Percentiles rank a stretch among this genome's conserved stretches.
Conservation (phyloP, 1,140 invertebrate genomes). For the Antheraea pernyi region DNA sequence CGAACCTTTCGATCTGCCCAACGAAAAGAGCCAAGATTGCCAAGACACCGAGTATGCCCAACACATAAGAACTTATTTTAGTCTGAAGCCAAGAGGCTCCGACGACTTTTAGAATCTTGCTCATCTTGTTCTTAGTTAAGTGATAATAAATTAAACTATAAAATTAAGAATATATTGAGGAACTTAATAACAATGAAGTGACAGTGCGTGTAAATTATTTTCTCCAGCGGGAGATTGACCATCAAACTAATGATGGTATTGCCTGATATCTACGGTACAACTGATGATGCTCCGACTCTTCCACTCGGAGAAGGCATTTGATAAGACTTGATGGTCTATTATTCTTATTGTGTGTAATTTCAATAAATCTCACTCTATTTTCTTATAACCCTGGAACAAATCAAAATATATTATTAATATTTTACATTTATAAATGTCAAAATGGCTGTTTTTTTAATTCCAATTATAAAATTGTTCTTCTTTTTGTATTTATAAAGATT, state of each 20-base stretch:
- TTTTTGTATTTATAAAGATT: no score
- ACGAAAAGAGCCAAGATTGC: constrained; percentile 84
- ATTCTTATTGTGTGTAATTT: constrained; percentile 35
- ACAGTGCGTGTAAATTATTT: constrained; percentile 71
- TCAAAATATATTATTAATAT: background rate
- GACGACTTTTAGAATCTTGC: constrained; percentile 86
- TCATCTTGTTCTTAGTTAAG: constrained; percentile 51
- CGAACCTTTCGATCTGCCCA: constrained; percentile 83
- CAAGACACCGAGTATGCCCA: constrained; percentile 82
- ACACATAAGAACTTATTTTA: constrained; percentile 85
- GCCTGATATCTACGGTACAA: constrained; percentile 43
- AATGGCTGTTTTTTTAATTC: no score
- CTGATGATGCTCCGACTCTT: constrained; percentile 35
- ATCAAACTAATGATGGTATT: constrained; percentile 58
- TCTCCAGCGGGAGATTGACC: constrained; percentile 65
- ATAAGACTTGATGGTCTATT: constrained; percentile 26
- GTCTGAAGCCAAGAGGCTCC: constrained; percentile 89
- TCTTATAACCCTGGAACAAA: constrained; percentile 66
- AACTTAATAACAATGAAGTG: constrained; percentile 79
- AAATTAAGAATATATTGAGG: constrained; percentile 76
- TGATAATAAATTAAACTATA: constrained; percentile 57
- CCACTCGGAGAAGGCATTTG: constrained; percentile 52
- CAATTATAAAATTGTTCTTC: no score
- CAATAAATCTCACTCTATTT: constrained; percentile 44
- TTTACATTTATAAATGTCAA: no score